Conservation (phyloP, 2,113 vertebrate genomes). For the western clawed frog (Xenopus tropicalis) region DNA sequence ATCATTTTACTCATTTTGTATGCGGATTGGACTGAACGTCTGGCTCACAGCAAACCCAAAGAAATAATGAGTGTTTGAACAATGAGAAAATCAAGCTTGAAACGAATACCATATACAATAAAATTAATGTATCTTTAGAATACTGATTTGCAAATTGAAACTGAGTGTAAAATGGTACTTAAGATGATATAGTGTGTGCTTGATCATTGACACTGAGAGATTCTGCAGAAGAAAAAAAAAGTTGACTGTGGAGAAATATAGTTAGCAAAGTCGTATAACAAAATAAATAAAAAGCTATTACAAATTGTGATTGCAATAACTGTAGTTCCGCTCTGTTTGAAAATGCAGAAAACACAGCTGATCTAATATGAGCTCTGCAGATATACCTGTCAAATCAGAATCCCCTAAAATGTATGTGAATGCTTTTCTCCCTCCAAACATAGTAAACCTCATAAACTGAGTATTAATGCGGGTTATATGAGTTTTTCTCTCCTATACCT, state of each 20-base stretch:
- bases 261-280: too few relatives aligned
- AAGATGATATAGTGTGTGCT: slow-evolving; percentile 5
- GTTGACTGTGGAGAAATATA: neutral
- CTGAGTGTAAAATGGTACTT: slow-evolving; percentile 27
- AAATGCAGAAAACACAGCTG: too few relatives aligned
- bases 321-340: too few relatives aligned
- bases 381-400: too few relatives aligned
- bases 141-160: slow-evolving; percentile 21
- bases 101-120: slow-evolving; percentile 20
- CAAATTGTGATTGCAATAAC: too few relatives aligned
- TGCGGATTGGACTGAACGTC: neutral
- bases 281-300: too few relatives aligned
- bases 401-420: too few relatives aligned
- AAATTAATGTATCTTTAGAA: slow-evolving; percentile 12
- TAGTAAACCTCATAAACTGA: too few relatives aligned
- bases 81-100: slow-evolving; percentile 25
- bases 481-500: too few relatives aligned
- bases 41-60: neutral
- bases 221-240: neutral
- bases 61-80: slow-evolving; percentile 13
- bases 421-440: too few relatives aligned
- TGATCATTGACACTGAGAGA: slow-evolving; percentile 13
- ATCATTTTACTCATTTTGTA: neutral
- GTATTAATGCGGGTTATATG: too few relatives aligned
- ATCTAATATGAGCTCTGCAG: too few relatives aligned